Evolutionary conservation across 2,888 invertebrate genomes (phyloP), one percentile per base, ranked within the genome.

Genomic region (Temnothorax unifasciatus): DNA sequence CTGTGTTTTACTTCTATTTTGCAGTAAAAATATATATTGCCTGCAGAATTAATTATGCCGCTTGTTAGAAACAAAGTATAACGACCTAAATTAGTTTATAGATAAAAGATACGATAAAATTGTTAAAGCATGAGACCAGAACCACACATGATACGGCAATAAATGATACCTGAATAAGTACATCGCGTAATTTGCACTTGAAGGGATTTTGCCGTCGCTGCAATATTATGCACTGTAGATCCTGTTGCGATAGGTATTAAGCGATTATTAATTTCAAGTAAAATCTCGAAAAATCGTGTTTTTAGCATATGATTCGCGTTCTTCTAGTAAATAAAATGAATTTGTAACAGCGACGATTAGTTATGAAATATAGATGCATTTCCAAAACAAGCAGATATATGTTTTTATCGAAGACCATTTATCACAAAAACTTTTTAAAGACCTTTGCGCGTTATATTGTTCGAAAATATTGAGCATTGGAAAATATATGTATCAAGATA

Each of bases 191-290:
- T 61, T 18, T 18, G 34, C 9, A 47, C 9, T 29, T 69, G 29
- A 69, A 5, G 5, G 11, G 11, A 34, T 29, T 69, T 69, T 50
- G n/a, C 29, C 13, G 6, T 50, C 13, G 13, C 6, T n/a, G 44
- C 13, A 69, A 15, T 68, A 9, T 68, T 15, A 44, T 66, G 18
- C 15, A 44, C 3, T 8, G 0, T 66, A 44, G 38, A 38, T 38
- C 38, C 4, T 38, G 18, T 38, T 38, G 5, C n/a, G n/a, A 63
- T 63, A 63, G 38, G 11, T 63, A 38, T 38, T 59, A 8, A 59
- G 15, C 29, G 21, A 41, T 41, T 68, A 68, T 47, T 68, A 69
- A 50, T 50, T 69, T 66, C 3, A 50, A 69, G 29, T 68, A 29
- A 29, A 68, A 50, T 29, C 5, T 11, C 5, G 11, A 29, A 29